A percentile compares a stretch with the other conserved stretches of the same genome.
These are phyloP conservation scores for Oreochromis tanganicae DNA, from an alignment of 2,113 vertebrate species.

Conservation along the genomic window DNA sequence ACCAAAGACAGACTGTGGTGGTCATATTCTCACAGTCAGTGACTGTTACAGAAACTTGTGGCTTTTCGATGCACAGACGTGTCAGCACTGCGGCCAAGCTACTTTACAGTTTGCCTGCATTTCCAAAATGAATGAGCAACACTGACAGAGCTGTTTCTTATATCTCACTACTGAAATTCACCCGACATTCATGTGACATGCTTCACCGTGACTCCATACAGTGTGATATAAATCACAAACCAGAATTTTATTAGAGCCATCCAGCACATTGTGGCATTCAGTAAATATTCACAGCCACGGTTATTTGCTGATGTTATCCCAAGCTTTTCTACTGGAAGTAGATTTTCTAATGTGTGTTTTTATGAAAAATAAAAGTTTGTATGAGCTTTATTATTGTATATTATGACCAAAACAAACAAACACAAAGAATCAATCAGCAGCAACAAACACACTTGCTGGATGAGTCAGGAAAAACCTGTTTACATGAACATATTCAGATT, in stretches of 20 bases:
- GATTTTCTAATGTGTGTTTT: background rate
- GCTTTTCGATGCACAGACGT: background rate
- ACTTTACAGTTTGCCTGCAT: background rate
- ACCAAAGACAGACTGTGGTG: background rate
- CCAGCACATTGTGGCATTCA: background rate
- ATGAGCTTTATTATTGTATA: background rate
- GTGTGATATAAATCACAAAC: background rate
- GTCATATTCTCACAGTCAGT: background rate
- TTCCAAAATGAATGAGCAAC: background rate
- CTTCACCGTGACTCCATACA: background rate
- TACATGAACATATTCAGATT: background rate
- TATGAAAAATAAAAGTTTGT: background rate
- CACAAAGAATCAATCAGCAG: background rate
- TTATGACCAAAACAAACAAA: background rate
- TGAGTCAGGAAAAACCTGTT: background rate
- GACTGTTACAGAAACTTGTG: background rate
- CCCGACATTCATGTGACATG: background rate
- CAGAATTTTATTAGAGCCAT: background rate
- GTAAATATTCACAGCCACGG: background rate
- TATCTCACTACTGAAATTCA: background rate
- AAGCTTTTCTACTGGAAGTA: background rate
- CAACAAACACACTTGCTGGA: background rate
- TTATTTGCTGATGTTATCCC: background rate
- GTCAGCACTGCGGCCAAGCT: background rate
- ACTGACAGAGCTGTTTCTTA: background rate